A percentile compares a stretch with the other conserved stretches of the same genome.
These are phyloP conservation scores for Trididemnum clinides DNA, from an alignment of 23 tunicate species.

Conservation along the genomic window DNA sequence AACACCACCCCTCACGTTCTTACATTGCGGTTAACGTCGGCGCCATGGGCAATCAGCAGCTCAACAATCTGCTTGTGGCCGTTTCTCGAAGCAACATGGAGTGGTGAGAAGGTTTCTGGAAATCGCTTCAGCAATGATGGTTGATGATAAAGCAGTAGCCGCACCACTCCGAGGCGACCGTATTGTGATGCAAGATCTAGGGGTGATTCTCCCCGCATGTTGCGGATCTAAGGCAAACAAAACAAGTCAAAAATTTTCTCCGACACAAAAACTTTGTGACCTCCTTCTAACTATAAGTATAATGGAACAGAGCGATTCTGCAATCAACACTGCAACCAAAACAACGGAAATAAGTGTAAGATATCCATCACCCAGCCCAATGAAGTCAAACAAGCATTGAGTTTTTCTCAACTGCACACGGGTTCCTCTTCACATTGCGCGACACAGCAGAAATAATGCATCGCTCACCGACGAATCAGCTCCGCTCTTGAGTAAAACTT, in stretches of 20 bases:
- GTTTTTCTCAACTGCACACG: too few species aligned
- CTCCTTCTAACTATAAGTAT: too few species aligned
- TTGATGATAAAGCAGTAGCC: conserved; percentile 47
- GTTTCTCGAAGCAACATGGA: conserved; percentile 82
- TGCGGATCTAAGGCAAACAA: conserved; percentile 44
- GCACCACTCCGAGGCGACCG: conserved; percentile 72
- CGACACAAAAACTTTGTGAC: too few species aligned
- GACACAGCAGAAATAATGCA: too few species aligned
- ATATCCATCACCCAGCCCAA: too few species aligned
- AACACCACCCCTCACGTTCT: too few species aligned
- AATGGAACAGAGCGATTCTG: too few species aligned
- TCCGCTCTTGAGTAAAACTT: conserved; percentile 55
- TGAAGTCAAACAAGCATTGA: too few species aligned
- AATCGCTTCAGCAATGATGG: conserved; percentile 53
- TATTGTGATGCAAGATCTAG: conserved; percentile 86
- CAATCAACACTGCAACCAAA: too few species aligned
- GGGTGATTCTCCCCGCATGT: conserved; percentile 71
- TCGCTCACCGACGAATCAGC: conserved; percentile 72
- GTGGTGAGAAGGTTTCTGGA: conserved; percentile 69
- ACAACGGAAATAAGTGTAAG: too few species aligned
- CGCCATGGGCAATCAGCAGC: conserved; percentile 77
- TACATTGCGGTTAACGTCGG: conserved; percentile 74
- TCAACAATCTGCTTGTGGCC: conserved; percentile 89
- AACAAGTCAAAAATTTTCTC: background rate
- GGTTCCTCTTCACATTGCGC: too few species aligned